These are phyloP conservation scores for Hippolais icterina DNA, from an alignment of 2,113 vertebrate genomes.

Conservation along the genomic window DNA sequence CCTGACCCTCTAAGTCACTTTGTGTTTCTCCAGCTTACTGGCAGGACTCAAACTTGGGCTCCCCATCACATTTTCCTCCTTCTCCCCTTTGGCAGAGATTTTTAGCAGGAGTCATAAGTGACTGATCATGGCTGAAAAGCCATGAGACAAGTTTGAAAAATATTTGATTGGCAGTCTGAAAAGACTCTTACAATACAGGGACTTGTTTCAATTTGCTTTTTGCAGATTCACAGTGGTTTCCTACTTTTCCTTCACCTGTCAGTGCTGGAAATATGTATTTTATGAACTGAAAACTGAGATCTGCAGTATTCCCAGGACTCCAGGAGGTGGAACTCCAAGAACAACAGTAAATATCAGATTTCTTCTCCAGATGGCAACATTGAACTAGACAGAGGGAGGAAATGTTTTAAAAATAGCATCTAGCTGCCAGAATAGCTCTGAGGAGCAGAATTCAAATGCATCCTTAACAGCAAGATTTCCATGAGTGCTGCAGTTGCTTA, in stretches of 20 bases:
- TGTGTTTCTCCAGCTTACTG: neutral
- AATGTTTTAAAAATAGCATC: neutral
- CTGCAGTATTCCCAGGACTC: conserved; percentile 57
- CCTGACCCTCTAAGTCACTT: neutral
- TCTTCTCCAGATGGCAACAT: conserved; percentile 36
- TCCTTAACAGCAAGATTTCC: neutral
- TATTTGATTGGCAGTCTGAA: neutral
- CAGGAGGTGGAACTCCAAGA: conserved; percentile 53
- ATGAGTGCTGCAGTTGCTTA: neutral
- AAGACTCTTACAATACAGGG: neutral
- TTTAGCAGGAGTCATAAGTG: neutral
- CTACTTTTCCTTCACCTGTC: conserved; percentile 12
- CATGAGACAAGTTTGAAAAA: neutral
- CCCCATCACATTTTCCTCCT: neutral
- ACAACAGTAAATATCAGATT: conserved; percentile 32
- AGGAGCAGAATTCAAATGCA: conserved; percentile 1
- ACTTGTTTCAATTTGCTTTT: conserved; percentile 23
- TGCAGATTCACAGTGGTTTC: neutral
- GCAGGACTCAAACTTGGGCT: neutral
- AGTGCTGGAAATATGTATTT: neutral
- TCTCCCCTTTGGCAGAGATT: neutral
- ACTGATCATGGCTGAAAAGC: neutral
- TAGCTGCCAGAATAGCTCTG: neutral
- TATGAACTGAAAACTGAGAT: neutral
- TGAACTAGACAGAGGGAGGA: neutral